phyloP scores from a whole-genome alignment of 2,888 invertebrate genomes.

The Acanthosepion lycidas region DNA sequence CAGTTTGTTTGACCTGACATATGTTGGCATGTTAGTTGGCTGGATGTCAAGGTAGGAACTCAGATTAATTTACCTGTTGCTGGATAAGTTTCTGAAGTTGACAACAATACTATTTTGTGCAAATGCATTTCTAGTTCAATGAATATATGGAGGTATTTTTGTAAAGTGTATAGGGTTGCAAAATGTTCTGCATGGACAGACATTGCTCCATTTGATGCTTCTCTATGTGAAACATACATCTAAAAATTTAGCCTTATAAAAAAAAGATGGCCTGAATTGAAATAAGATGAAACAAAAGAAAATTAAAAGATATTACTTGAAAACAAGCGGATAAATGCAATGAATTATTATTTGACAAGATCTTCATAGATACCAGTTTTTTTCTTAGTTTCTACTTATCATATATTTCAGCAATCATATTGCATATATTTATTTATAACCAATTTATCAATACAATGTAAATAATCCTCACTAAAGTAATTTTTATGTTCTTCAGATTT shows the following conservation, averaged over 20 bases:
- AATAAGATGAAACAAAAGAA: not conserved
- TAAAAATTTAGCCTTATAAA: not conserved
- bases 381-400: no score
- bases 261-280: not conserved
- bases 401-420: no score
- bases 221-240: not conserved
- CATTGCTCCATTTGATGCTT: not conserved
- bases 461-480: no score
- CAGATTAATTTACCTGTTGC: not conserved
- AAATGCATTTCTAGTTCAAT: not conserved
- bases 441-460: no score
- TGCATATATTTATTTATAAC: no score
- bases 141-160: not conserved
- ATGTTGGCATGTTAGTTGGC: not conserved
- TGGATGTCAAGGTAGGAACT: slow-evolving; percentile 13
- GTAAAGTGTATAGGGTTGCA: not conserved
- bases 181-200: not conserved
- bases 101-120: not conserved
- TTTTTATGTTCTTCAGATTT: no score
- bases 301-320: not conserved
- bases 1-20: not conserved
- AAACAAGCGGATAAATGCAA: not conserved
- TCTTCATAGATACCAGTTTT: not conserved
- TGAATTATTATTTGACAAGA: not conserved
- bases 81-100: not conserved